A percentile compares a stretch with the other conserved stretches of the same genome.
Conservation (phyloP, 2,888 invertebrate genomes). For the Ormyrus nitidulus region DNA sequence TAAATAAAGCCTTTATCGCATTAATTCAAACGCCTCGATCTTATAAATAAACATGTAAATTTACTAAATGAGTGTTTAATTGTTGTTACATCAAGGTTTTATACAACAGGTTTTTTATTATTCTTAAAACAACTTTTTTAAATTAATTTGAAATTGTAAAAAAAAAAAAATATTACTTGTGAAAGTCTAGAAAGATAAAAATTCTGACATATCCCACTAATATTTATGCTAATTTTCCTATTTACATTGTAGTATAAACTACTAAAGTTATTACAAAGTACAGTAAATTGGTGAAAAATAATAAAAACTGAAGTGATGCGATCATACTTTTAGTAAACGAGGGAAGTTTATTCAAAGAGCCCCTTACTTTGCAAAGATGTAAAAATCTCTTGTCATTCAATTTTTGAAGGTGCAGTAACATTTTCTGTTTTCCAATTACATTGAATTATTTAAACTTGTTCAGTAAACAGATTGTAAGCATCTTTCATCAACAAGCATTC, state of each 20-base stretch:
- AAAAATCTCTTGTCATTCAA: not conserved
- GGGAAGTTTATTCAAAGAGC: conserved; percentile 28
- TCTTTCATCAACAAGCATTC: too few species aligned
- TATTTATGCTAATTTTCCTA: too few species aligned
- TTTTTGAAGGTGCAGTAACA: not conserved
- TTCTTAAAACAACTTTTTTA: not conserved
- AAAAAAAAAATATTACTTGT: not conserved
- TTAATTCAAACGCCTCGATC: conserved; percentile 14
- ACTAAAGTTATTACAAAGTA: not conserved
- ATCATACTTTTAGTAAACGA: conserved; percentile 55
- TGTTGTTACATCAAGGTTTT: conserved; percentile 7
- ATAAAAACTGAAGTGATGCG: conserved; percentile 48
- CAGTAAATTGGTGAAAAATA: conserved; percentile 44
- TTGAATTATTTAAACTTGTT: too few species aligned
- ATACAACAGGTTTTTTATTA: not conserved
- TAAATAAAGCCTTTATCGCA: conserved; percentile 28
- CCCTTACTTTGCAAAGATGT: conserved; percentile 6
- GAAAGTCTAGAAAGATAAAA: not conserved
- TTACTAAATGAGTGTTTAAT: conserved; percentile 1
- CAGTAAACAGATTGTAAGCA: too few species aligned
- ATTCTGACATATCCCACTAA: too few species aligned
- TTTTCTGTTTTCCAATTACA: too few species aligned
- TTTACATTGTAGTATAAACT: too few species aligned
- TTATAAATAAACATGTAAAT: conserved; percentile 38
- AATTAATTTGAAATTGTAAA: not conserved